Conservation (phyloP, 2,888 invertebrate genomes). For the Apantesis nais region DNA sequence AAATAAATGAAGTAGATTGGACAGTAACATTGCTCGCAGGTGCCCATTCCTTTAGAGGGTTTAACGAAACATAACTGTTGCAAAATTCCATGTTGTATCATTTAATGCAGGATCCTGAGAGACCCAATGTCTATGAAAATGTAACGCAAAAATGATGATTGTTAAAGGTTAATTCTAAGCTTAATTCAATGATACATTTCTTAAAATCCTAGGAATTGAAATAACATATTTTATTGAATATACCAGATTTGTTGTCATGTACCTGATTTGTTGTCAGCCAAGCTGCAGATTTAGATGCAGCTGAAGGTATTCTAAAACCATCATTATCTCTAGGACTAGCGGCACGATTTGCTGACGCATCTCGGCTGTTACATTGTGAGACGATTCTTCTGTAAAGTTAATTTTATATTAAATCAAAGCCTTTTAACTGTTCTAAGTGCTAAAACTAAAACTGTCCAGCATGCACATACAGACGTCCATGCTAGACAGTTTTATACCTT, state of each 20-base stretch:
- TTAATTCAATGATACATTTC: not conserved
- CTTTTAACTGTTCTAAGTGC: too few relatives aligned
- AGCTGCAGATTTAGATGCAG: slow-evolving; percentile 62
- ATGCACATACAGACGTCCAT: not conserved
- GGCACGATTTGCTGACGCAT: slow-evolving; percentile 72
- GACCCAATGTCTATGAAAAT: too few relatives aligned
- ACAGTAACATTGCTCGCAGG: too few relatives aligned
- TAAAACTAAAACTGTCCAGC: too few relatives aligned
- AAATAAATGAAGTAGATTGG: too few relatives aligned
- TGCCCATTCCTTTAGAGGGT: too few relatives aligned
- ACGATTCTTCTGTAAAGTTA: slow-evolving; percentile 72
- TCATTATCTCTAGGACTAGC: slow-evolving; percentile 76
- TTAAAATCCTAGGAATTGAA: not conserved
- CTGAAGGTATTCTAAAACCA: slow-evolving; percentile 75
- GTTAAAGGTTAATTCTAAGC: not conserved
- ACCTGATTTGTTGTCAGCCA: slow-evolving; percentile 73
- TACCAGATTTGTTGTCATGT: slow-evolving; percentile 63
- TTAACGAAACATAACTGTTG: too few relatives aligned
- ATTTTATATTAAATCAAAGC: not conserved
- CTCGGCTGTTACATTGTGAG: slow-evolving; percentile 80
- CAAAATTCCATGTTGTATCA: too few relatives aligned
- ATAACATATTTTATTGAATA: not conserved
- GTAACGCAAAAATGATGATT: too few relatives aligned
- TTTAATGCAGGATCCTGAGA: too few relatives aligned
- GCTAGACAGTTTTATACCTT: not conserved